A percentile compares a stretch with the other conserved stretches of the same genome.
phyloP scores from a whole-genome alignment of 2,113 vertebrate genomes.

The Chlorodrepanis virens region DNA sequence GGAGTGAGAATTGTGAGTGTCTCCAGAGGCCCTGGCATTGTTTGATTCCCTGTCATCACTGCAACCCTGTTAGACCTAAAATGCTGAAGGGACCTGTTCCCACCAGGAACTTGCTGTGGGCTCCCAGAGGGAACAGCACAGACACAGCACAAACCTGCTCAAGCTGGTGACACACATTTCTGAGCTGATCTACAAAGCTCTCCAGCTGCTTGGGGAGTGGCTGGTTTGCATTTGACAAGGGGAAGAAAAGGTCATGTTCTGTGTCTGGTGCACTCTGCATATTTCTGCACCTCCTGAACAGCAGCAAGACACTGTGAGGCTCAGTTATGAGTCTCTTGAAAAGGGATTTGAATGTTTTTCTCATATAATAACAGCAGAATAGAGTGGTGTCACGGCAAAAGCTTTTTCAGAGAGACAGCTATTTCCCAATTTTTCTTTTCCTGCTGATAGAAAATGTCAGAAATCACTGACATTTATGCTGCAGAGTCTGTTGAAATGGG shows the following conservation, averaged over 20 bases:
- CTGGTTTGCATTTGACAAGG: background rate
- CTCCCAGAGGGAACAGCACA: background rate
- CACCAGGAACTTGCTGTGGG: accelerated
- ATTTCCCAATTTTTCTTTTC: background rate
- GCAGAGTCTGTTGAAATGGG: background rate
- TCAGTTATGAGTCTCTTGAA: background rate
- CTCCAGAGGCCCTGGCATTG: background rate
- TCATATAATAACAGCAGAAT: background rate
- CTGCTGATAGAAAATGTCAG: background rate
- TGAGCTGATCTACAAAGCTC: background rate
- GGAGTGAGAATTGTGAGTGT: background rate
- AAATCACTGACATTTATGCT: background rate
- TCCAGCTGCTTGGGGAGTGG: background rate
- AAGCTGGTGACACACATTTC: background rate
- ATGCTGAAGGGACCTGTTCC: background rate
- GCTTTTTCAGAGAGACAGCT: background rate
- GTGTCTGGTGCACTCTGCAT: background rate
- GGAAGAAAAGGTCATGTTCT: background rate
- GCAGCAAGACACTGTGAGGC: background rate
- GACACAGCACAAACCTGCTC: background rate
- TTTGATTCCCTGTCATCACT: background rate
- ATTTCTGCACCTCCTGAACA: background rate
- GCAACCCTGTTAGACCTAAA: background rate
- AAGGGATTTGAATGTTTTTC: background rate
- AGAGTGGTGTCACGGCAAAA: background rate